phyloP scores from a whole-genome alignment of 2,888 invertebrate genomes.

The Camponotus fellah region DNA sequence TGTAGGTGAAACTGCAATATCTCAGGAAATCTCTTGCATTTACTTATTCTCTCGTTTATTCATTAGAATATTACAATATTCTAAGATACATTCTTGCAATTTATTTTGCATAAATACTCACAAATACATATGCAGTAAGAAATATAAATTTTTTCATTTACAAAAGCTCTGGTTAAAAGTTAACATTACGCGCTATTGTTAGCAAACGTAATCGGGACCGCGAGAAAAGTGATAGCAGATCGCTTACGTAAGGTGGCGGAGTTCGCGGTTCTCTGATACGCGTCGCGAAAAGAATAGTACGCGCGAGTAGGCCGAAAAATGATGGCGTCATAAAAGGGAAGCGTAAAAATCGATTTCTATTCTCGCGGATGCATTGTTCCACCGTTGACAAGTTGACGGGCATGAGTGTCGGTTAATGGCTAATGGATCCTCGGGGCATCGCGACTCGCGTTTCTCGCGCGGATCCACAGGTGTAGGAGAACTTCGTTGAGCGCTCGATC shows the following conservation, averaged over 20 bases:
- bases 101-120: neutral
- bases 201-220: neutral
- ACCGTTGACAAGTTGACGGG: conserved; percentile 74
- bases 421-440: conserved; percentile 77
- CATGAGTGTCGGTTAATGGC: conserved; percentile 79
- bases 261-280: conserved; percentile 46
- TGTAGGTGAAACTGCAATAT: neutral
- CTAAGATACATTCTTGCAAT: neutral
- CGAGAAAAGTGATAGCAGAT: neutral
- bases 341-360: conserved; percentile 77
- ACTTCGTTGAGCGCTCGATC: conserved; percentile 55
- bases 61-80: neutral
- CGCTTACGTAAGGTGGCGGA: conserved; percentile 54
- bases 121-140: neutral
- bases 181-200: neutral
- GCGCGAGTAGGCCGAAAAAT: conserved; percentile 56
- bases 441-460: conserved; percentile 47
- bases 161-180: conserved; percentile 9
- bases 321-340: conserved; percentile 61
- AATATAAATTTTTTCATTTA: neutral
- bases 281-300: conserved; percentile 62
- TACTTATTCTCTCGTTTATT: neutral
- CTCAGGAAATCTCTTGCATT: neutral
- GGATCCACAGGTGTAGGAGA: conserved; percentile 59
- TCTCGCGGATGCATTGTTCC: conserved; percentile 76